Conservation (phyloP, 2,113 vertebrate genomes). For the Oriolus oriolus region DNA sequence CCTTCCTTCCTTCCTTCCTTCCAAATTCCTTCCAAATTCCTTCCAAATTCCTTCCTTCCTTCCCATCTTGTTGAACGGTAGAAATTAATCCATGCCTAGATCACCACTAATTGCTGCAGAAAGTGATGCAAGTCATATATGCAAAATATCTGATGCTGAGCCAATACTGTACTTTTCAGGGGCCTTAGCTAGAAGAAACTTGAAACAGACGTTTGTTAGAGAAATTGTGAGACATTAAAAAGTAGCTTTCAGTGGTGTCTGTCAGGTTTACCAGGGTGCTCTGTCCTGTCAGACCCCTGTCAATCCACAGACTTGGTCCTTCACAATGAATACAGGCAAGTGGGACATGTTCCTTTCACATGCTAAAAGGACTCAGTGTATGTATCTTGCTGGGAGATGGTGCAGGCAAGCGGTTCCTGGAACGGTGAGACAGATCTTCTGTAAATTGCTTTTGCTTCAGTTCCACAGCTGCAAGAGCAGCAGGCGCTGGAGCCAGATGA, state of each 20-base stretch:
- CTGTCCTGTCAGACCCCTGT: not conserved
- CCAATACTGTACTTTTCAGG: not conserved
- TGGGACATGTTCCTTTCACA: not conserved
- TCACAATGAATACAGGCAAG: not conserved
- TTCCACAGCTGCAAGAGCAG: constrained; percentile 40
- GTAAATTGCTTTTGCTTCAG: constrained; percentile 30
- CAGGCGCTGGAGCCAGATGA: not conserved
- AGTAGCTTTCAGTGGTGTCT: not conserved
- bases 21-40: not conserved
- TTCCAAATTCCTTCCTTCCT: too few relatives aligned
- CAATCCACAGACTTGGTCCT: not conserved
- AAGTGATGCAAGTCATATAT: not conserved
- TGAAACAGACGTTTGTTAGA: not conserved
- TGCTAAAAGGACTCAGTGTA: not conserved
- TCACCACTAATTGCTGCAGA: not conserved
- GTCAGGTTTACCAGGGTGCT: not conserved
- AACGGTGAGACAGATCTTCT: constrained; percentile 11
- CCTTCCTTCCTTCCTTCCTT: too few relatives aligned
- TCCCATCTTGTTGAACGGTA: not conserved
- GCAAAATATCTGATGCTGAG: not conserved
- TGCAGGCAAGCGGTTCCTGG: constrained; percentile 9
- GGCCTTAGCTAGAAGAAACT: not conserved
- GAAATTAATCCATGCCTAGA: not conserved
- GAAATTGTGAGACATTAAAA: not conserved
- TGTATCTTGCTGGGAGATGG: not conserved